A percentile compares a stretch with the other conserved stretches of the same genome.
Conservation (phyloP, 2,888 invertebrate genomes). For the Drosophila silvestris region DNA sequence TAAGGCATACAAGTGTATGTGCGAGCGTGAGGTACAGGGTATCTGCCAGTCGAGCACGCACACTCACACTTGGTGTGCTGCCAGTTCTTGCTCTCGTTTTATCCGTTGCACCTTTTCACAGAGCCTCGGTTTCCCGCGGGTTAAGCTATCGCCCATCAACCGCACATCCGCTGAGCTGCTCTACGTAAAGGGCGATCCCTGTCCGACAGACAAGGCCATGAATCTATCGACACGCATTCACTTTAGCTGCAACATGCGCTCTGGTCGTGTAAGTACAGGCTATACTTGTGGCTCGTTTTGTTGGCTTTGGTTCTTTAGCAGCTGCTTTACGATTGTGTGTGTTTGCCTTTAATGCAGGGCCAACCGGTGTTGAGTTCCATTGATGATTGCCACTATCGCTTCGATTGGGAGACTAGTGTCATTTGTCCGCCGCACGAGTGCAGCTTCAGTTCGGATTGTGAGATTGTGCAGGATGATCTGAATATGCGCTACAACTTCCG, state of each 20-base stretch:
- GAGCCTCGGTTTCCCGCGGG: conserved; percentile 84
- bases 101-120: conserved; percentile 52
- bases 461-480: conserved; percentile 83
- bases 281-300: conserved; percentile 19
- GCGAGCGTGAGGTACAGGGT: background rate
- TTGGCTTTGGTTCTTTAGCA: conserved; percentile 9
- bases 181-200: conserved; percentile 81
- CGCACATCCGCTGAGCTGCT: conserved; percentile 79
- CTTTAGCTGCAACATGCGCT: conserved; percentile 82
- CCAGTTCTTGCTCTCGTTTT: background rate
- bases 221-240: conserved; percentile 81
- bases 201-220: conserved; percentile 74
- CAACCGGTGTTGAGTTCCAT: conserved; percentile 83
- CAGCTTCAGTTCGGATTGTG: conserved; percentile 79
- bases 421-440: conserved; percentile 84
- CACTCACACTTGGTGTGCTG: background rate
- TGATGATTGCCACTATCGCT: conserved; percentile 83
- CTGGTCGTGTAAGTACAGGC: conserved; percentile 81
- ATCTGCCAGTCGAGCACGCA: background rate
- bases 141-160: conserved; percentile 75
- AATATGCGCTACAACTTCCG: conserved; percentile 79
- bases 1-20: background rate
- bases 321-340: conserved; percentile 6
- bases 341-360: conserved; percentile 70
- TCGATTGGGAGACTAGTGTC: conserved; percentile 84